A percentile compares a stretch with the other conserved stretches of the same genome.
Conservation (phyloP, 2,797 vertebrate genomes). For the Taenioides sp. region DNA sequence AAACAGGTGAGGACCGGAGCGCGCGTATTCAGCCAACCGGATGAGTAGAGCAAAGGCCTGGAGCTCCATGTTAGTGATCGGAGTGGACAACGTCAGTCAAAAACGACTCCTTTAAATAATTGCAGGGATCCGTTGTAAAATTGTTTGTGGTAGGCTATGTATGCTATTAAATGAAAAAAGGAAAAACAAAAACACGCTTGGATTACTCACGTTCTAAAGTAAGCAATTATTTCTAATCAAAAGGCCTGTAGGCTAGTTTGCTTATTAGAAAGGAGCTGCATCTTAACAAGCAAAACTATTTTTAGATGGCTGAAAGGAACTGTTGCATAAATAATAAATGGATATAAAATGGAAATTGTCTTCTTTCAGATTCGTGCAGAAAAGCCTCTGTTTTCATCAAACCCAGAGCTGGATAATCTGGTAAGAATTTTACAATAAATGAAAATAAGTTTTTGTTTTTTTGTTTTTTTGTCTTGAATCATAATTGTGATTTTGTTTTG, state of each 20-base stretch:
- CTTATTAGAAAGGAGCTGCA: neutral
- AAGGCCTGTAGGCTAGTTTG: neutral
- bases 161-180: no score
- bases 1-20: conserved; percentile 86
- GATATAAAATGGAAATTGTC: conserved; percentile 31
- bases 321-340: neutral
- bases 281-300: neutral
- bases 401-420: conserved; percentile 99
- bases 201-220: neutral
- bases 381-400: conserved; percentile 99
- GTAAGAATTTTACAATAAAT: conserved; percentile 77
- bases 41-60: no score
- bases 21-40: no score
- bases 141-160: no score
- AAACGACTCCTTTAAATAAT: no score
- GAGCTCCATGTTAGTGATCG: no score
- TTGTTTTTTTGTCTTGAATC: conserved; percentile 30
- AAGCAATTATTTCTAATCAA: neutral
- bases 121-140: neutral
- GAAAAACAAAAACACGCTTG: neutral
- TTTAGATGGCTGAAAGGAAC: neutral
- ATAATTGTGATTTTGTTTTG: conserved; percentile 25
- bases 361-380: conserved; percentile 93
- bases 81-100: no score
- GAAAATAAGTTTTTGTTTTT: no score